phyloP scores from a whole-genome alignment of 2,113 vertebrate genomes.

The Rana temporaria region DNA sequence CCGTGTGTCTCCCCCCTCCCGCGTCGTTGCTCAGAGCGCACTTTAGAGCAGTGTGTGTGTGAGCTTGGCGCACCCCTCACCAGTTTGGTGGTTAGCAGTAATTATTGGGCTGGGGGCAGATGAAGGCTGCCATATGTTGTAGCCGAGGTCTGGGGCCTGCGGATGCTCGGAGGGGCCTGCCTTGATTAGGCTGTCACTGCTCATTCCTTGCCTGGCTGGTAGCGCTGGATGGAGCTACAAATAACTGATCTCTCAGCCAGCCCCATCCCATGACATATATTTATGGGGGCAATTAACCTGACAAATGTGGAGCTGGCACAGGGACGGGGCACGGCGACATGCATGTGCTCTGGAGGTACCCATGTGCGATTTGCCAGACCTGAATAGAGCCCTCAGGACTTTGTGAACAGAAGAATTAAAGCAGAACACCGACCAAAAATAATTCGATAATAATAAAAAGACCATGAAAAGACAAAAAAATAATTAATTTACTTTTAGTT shows the following conservation, averaged over 20 bases:
- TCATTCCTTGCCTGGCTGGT: conserved; percentile 75
- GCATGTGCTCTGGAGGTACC: too few species aligned
- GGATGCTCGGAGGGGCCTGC: conserved; percentile 63
- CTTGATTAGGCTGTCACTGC: conserved; percentile 77
- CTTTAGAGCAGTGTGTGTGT: conserved; percentile 46
- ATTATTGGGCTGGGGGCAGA: conserved; percentile 69
- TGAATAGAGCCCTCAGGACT: too few species aligned
- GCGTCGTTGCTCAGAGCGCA: conserved; percentile 41
- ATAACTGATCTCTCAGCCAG: conserved; percentile 12
- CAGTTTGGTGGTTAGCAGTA: conserved; percentile 67
- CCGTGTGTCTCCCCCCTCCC: conserved; percentile 2
- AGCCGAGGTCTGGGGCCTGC: conserved; percentile 69
- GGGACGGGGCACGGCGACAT: too few species aligned
- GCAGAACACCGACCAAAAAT: too few species aligned
- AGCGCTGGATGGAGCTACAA: conserved; percentile 47
- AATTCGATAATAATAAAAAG: too few species aligned
- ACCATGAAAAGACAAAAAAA: too few species aligned
- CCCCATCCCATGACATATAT: neutral
- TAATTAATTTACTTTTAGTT: too few species aligned
- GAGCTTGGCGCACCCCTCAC: conserved; percentile 48
- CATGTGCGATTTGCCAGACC: too few species aligned
- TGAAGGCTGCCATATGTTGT: conserved; percentile 78
- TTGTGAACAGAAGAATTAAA: too few species aligned
- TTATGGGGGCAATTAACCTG: neutral
- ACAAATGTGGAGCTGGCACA: neutral